Conservation (phyloP, 1,140 invertebrate species). For the Drosophila rhopaloa region DNA sequence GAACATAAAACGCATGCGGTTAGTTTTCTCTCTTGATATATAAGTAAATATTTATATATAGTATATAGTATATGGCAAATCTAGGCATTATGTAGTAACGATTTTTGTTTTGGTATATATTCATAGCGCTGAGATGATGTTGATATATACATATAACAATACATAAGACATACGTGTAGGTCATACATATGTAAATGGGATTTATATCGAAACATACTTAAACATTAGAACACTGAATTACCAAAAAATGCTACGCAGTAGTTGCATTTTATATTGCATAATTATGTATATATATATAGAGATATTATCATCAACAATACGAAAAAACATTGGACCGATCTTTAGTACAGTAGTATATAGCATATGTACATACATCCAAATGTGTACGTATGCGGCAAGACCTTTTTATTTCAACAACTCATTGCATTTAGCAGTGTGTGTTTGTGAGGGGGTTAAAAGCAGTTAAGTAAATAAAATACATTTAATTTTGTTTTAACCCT, state of each 20-base stretch:
- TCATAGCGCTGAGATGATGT: slow-evolving; percentile 66
- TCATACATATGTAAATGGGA: slow-evolving; percentile 71
- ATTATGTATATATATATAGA: slow-evolving; percentile 27
- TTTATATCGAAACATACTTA: slow-evolving; percentile 77
- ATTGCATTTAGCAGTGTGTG: slow-evolving; percentile 56
- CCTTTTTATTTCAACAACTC: slow-evolving; percentile 57
- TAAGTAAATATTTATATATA: slow-evolving; percentile 76
- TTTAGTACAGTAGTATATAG: slow-evolving; percentile 57
- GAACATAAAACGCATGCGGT: slow-evolving; percentile 85
- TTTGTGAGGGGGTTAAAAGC: slow-evolving; percentile 40
- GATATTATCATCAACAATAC: slow-evolving; percentile 55
- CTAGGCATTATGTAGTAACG: slow-evolving; percentile 76
- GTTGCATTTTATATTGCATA: slow-evolving; percentile 52
- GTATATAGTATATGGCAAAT: slow-evolving; percentile 64
- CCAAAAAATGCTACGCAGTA: slow-evolving; percentile 74
- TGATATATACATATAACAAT: slow-evolving; percentile 82
- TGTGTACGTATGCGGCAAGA: slow-evolving; percentile 59
- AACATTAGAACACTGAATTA: slow-evolving; percentile 75
- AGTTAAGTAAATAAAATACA: slow-evolving; percentile 51
- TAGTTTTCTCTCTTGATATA: slow-evolving; percentile 81
- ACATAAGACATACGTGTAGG: slow-evolving; percentile 79
- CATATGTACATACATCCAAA: slow-evolving; percentile 46
- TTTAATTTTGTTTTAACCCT: slow-evolving; percentile 44
- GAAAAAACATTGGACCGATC: slow-evolving; percentile 68
- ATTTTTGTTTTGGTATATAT: slow-evolving; percentile 51